Conservation (phyloP, 2,797 vertebrate species). For the Apodemus agrarius region DNA sequence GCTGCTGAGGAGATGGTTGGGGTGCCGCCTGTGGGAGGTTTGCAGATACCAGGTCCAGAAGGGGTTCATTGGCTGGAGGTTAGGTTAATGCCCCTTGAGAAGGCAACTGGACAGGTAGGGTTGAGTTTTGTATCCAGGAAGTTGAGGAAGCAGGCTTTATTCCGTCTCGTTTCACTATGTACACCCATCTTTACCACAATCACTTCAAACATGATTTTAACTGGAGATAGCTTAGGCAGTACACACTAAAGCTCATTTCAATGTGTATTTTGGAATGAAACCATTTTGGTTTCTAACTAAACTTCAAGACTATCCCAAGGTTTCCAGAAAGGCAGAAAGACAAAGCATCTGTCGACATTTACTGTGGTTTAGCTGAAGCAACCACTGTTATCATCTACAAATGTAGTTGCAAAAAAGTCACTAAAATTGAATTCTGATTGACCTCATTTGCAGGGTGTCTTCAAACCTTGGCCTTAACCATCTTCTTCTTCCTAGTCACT, state of each 20-base stretch:
- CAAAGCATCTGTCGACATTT: neutral
- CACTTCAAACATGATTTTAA: neutral
- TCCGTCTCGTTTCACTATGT: neutral
- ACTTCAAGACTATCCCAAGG: neutral
- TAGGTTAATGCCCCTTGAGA: neutral
- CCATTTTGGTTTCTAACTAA: neutral
- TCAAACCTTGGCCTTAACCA: neutral
- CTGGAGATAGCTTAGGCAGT: neutral
- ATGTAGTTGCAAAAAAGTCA: conserved; percentile 2
- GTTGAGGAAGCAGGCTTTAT: conserved; percentile 1
- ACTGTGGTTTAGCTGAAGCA: neutral
- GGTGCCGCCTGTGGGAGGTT: neutral
- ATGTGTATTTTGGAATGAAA: neutral
- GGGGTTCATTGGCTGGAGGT: neutral
- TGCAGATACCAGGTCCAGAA: neutral
- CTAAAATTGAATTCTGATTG: neutral
- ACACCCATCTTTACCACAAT: neutral
- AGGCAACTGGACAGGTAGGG: neutral
- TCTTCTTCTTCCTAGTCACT: neutral
- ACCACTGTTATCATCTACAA: neutral
- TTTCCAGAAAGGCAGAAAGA: neutral
- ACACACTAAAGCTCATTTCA: neutral
- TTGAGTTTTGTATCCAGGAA: neutral
- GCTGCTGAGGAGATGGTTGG: neutral
- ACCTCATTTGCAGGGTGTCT: neutral